Conservation (phyloP, 2,113 vertebrate genomes). For the Chinchilla lanigera region DNA sequence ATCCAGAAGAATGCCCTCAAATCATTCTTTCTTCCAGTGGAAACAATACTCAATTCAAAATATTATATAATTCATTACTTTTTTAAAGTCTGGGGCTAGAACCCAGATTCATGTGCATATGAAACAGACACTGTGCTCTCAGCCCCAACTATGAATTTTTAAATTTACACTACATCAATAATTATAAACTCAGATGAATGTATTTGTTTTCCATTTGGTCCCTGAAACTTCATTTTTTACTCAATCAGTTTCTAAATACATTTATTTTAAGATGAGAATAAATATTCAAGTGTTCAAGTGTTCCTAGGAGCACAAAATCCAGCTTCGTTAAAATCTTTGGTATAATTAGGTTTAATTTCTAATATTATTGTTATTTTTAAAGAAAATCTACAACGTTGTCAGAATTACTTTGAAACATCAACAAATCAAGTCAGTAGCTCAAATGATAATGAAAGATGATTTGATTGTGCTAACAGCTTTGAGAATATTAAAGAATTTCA, state of each 20-base stretch:
- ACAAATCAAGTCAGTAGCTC: not conserved
- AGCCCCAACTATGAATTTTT: not conserved
- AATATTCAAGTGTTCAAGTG: not conserved
- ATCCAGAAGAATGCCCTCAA: not conserved
- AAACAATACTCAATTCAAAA: slow-evolving; percentile 1
- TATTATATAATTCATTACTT: not conserved
- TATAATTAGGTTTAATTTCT: not conserved
- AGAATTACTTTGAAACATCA: not conserved
- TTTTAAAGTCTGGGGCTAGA: not conserved
- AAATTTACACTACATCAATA: not conserved
- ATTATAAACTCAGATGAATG: not conserved
- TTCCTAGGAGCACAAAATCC: not conserved
- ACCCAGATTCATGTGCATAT: not conserved
- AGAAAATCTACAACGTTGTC: not conserved
- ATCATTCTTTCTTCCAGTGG: not conserved
- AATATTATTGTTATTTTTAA: not conserved
- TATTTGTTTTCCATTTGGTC: not conserved
- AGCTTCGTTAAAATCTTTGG: not conserved
- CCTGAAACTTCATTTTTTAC: not conserved
- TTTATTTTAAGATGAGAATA: slow-evolving; percentile 41
- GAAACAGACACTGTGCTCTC: not conserved
- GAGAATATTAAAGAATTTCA: not conserved
- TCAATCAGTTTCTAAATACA: not conserved
- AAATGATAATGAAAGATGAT: not conserved
- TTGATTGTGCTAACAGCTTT: not conserved